phyloP scores from a whole-genome alignment of 2,113 vertebrate genomes.

The Mobula birostris region DNA sequence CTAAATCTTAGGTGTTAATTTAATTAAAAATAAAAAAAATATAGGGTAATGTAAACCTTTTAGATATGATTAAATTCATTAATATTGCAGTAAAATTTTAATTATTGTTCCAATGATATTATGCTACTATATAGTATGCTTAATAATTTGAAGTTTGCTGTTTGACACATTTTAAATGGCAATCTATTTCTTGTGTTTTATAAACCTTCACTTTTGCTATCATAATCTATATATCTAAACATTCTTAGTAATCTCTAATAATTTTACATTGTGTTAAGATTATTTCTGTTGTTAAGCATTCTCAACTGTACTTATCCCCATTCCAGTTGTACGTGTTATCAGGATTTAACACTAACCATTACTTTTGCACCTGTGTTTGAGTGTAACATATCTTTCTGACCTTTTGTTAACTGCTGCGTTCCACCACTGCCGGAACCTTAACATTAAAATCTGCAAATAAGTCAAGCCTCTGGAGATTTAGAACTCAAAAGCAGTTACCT shows the following conservation, averaged over 20 bases:
- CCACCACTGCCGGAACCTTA: slow-evolving; percentile 36
- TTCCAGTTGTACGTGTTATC: slow-evolving; percentile 11
- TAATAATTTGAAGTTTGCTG: not conserved
- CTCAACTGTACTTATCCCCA: not conserved
- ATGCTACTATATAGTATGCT: not conserved
- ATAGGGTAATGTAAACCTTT: not conserved
- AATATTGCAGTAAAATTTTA: not conserved
- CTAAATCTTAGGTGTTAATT: not conserved
- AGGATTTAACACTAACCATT: not conserved
- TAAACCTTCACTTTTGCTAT: not conserved
- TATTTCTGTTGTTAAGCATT: not conserved
- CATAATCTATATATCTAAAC: not conserved
- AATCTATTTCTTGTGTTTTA: not conserved
- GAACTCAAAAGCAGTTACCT: not conserved
- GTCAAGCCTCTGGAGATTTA: slow-evolving; percentile 12
- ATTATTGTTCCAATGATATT: not conserved
- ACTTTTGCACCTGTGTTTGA: slow-evolving; percentile 39
- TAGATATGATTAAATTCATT: not conserved
- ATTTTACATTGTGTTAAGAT: not conserved
- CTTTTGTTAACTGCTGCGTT: slow-evolving; percentile 40
- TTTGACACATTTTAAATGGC: not conserved
- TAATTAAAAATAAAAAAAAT: not conserved
- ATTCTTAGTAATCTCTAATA: not conserved
- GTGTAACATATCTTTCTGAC: slow-evolving; percentile 39
- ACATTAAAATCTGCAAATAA: slow-evolving; percentile 36